These are phyloP conservation scores for Euplagia quadripunctaria DNA, from an alignment of 2,888 invertebrate species.

Conservation along the genomic window DNA sequence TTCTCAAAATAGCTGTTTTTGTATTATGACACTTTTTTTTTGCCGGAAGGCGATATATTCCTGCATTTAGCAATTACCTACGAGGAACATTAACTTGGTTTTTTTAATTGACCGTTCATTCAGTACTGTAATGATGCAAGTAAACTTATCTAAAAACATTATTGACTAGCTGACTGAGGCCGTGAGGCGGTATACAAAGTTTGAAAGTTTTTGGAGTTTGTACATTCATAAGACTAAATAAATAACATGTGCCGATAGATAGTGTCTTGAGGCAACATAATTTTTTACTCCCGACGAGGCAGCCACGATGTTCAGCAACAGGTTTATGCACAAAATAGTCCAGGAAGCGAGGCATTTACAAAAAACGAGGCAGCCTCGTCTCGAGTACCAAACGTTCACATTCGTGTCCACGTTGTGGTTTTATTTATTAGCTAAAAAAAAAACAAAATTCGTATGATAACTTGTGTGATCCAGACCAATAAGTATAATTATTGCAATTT, in stretches of 20 bases:
- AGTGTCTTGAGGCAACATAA: constrained; percentile 19
- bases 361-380: constrained; percentile 13
- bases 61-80: not conserved
- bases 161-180: not conserved
- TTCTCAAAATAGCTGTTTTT: no score
- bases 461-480: constrained; percentile 13
- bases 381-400: constrained; percentile 12
- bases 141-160: not conserved
- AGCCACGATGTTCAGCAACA: not conserved
- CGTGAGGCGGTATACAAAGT: constrained; percentile 10
- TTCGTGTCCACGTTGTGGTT: constrained; percentile 20
- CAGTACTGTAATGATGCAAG: not conserved
- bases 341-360: constrained; percentile 13
- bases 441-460: not conserved
- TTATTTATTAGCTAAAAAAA: constrained; percentile 21
- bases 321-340: constrained; percentile 15
- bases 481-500: constrained; percentile 2
- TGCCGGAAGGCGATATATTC: no score
- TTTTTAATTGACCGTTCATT: not conserved
- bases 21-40: no score
- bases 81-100: not conserved
- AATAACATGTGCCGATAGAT: constrained; percentile 19
- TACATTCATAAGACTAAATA: constrained; percentile 24
- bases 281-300: constrained; percentile 14
- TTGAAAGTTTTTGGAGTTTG: constrained; percentile 13